A percentile compares a stretch with the other conserved stretches of the same genome.
phyloP scores from a whole-genome alignment of 2,888 invertebrate genomes.

The Piscicola geometra region DNA sequence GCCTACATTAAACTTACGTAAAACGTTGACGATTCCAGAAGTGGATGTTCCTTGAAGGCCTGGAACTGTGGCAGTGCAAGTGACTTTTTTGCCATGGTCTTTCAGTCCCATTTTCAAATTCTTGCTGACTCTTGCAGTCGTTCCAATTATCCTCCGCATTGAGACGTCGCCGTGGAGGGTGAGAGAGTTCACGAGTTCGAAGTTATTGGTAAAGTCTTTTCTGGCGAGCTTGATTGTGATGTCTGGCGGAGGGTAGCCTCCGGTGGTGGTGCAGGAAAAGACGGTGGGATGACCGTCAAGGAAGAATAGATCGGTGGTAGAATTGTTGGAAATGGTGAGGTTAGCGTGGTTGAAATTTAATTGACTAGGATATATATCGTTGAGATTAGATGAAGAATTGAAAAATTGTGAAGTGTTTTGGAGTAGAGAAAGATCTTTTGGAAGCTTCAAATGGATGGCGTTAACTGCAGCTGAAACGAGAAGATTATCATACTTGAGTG shows the following conservation, averaged over 20 bases:
- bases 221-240: conserved; percentile 24
- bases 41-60: conserved; percentile 23
- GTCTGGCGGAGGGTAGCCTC: conserved; percentile 36
- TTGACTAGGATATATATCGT: too few relatives aligned
- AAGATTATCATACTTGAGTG: too few relatives aligned
- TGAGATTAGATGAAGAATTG: too few relatives aligned
- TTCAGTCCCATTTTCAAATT: neutral
- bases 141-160: conserved; percentile 12
- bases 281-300: conserved; percentile 14
- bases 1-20: conserved; percentile 9
- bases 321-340: neutral
- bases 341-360: neutral
- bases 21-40: conserved; percentile 27
- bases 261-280: conserved; percentile 31
- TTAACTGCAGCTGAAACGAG: neutral
- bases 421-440: neutral
- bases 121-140: neutral
- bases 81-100: conserved; percentile 28
- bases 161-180: conserved; percentile 23
- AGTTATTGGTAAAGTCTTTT: conserved; percentile 30
- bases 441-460: neutral
- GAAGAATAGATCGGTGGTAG: conserved; percentile 4
- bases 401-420: too few relatives aligned
- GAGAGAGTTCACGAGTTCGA: conserved; percentile 20
- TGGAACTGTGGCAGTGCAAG: conserved; percentile 31